These are phyloP conservation scores for Euzetes globulus DNA, from an alignment of 2,888 invertebrate genomes.

Conservation along the genomic window DNA sequence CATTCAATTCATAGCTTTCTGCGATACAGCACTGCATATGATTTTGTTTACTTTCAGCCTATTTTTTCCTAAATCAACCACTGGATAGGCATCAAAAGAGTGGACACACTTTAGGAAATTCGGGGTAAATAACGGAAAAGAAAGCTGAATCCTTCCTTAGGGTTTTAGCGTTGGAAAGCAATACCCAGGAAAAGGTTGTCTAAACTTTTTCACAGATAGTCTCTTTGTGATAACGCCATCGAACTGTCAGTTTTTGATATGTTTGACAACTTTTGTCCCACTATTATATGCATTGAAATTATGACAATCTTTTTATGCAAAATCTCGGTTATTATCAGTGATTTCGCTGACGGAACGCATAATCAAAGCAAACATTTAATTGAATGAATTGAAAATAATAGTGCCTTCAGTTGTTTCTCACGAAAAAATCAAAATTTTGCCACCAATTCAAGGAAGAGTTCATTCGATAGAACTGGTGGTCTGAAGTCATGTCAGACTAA, in stretches of 20 bases:
- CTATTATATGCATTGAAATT: neutral
- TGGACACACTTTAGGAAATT: neutral
- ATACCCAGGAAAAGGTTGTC: neutral
- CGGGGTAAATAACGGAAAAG: neutral
- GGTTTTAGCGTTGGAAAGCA: neutral
- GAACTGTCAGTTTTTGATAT: neutral
- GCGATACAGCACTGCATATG: neutral
- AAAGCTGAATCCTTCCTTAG: neutral
- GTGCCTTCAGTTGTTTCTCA: neutral
- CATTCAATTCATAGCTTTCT: neutral
- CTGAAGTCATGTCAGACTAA: neutral
- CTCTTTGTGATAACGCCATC: neutral
- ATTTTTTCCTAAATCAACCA: neutral
- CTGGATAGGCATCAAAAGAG: neutral
- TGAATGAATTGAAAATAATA: no score
- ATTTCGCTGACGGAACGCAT: neutral
- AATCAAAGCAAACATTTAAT: no score
- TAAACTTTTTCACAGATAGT: neutral
- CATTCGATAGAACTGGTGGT: no score
- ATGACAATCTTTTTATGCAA: constrained; percentile 4
- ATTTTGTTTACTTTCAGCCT: constrained; percentile 8
- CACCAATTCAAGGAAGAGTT: no score
- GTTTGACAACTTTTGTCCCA: constrained; percentile 1
- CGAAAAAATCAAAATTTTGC: neutral
- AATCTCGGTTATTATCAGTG: neutral